These are phyloP conservation scores for Uropetala carovei DNA, from an alignment of 2,888 invertebrate species.

Conservation along the genomic window DNA sequence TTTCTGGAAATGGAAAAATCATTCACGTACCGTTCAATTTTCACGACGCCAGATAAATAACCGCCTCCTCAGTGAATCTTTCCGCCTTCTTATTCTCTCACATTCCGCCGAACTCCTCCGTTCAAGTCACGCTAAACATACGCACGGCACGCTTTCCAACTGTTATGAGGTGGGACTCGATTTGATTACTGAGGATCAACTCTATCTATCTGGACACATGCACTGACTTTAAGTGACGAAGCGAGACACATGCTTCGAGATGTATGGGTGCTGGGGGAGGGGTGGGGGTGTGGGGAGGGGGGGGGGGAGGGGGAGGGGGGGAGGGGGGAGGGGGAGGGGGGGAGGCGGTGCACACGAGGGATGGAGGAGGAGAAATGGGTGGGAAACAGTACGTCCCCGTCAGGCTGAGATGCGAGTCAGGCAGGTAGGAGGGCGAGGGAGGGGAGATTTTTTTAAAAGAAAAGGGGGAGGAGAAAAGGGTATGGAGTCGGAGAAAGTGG, in stretches of 20 bases:
- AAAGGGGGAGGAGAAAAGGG: too few species aligned
- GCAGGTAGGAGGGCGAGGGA: too few species aligned
- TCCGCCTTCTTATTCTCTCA: neutral
- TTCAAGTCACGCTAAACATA: neutral
- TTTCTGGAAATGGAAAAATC: neutral
- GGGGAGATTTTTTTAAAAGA: too few species aligned
- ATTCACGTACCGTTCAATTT: neutral
- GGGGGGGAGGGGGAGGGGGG: neutral
- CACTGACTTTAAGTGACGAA: conserved; percentile 18
- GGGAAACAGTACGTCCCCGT: neutral
- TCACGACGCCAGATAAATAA: neutral
- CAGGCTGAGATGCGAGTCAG: too few species aligned
- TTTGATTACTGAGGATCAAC: neutral
- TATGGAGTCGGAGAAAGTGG: too few species aligned
- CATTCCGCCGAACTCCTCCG: neutral
- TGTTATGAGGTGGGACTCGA: neutral
- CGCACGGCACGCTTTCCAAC: neutral
- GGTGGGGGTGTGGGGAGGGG: neutral
- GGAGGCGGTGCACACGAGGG: neutral
- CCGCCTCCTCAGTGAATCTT: neutral
- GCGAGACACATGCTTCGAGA: conserved; percentile 5
- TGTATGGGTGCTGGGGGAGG: neutral
- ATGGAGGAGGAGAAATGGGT: neutral
- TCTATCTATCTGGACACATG: neutral
- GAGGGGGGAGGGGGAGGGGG: neutral